phyloP scores from a whole-genome alignment of 2,888 invertebrate genomes.

The Mesorhabditis spiculigera region DNA sequence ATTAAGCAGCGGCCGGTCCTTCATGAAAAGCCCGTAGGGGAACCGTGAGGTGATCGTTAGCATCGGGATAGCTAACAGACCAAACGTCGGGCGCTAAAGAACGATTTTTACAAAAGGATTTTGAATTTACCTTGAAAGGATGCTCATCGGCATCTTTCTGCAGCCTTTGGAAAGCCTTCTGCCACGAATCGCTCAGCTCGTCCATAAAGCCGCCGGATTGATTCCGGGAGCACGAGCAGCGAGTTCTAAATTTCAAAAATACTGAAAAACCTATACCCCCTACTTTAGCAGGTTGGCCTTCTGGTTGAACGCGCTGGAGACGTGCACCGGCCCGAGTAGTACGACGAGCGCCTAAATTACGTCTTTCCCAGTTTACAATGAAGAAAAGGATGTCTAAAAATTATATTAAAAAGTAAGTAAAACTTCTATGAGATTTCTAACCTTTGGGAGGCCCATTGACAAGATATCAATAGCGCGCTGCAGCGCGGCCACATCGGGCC shows the following conservation, averaged over 20 bases:
- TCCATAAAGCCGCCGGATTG: constrained; percentile 43
- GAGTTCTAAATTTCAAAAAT: constrained; percentile 22
- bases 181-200: constrained; percentile 40
- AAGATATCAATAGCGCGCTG: constrained; percentile 43
- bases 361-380: too few species aligned
- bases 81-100: constrained; percentile 44
- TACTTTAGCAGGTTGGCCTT: constrained; percentile 48
- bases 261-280: neutral
- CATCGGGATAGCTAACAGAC: constrained; percentile 48
- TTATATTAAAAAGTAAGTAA: too few species aligned
- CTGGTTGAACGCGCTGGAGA: constrained; percentile 42
- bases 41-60: constrained; percentile 55
- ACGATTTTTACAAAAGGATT: neutral
- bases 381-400: too few species aligned
- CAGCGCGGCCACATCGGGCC: constrained; percentile 40
- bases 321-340: constrained; percentile 52
- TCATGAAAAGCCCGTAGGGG: constrained; percentile 48
- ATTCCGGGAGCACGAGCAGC: constrained; percentile 43
- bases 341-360: constrained; percentile 38
- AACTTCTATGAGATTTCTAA: too few species aligned
- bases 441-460: constrained; percentile 44
- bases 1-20: constrained; percentile 40
- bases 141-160: constrained; percentile 27
- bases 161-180: constrained; percentile 22
- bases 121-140: constrained; percentile 11